Percentiles rank a stretch among this genome's conserved stretches.
These are phyloP conservation scores for Leptinotarsa peninsularis DNA, from an alignment of 2,888 invertebrate species.

Conservation along the genomic window DNA sequence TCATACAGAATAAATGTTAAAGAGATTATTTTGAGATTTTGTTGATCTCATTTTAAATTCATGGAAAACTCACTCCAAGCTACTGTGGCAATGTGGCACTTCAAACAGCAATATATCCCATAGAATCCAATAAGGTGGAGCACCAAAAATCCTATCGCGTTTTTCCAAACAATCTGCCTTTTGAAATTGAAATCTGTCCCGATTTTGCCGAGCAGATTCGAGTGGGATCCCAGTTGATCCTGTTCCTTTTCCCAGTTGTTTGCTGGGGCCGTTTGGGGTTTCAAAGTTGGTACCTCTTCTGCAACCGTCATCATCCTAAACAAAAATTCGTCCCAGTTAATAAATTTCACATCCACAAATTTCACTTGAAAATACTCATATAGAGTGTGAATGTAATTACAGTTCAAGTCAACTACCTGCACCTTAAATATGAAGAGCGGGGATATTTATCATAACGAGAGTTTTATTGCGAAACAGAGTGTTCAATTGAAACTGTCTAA, in stretches of 20 bases:
- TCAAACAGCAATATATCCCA: constrained; percentile 62
- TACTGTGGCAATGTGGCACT: constrained; percentile 48
- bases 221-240: background rate
- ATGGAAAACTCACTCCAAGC: constrained; percentile 48
- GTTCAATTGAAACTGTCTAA: too few species aligned
- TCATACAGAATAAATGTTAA: too few species aligned
- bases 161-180: constrained; percentile 72
- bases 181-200: constrained; percentile 68
- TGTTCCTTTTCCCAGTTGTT: background rate
- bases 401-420: too few species aligned
- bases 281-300: background rate
- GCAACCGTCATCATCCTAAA: constrained; percentile 15
- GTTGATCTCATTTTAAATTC: too few species aligned
- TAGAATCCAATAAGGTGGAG: constrained; percentile 70
- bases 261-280: background rate
- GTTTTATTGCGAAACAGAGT: too few species aligned
- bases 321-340: background rate
- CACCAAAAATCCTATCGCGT: constrained; percentile 71
- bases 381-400: too few species aligned
- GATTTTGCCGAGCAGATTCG: constrained; percentile 62
- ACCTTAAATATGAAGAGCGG: too few species aligned
- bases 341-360: background rate
- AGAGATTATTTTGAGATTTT: too few species aligned
- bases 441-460: too few species aligned
- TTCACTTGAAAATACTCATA: too few species aligned